These are phyloP conservation scores for Tubiluchus corallicola DNA, from an alignment of 2,888 invertebrate genomes.

Conservation along the genomic window DNA sequence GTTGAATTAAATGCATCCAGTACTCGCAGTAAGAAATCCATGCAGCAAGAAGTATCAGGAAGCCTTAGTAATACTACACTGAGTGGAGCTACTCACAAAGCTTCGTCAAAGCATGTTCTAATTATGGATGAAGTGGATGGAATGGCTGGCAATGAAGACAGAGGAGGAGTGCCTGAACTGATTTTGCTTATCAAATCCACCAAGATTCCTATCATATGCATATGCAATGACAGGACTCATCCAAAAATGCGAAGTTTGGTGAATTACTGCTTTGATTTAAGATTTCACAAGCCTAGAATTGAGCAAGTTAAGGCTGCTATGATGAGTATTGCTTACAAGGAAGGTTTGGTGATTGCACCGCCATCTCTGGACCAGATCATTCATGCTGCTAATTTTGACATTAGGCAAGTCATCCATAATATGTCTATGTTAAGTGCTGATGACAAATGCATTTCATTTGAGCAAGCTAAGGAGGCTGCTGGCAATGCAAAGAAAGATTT, in stretches of 20 bases:
- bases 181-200: constrained; percentile 72
- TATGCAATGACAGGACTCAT: constrained; percentile 87
- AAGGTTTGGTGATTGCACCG: constrained; percentile 55
- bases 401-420: constrained; percentile 71
- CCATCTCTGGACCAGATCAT: constrained; percentile 67
- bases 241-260: constrained; percentile 78
- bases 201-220: constrained; percentile 76
- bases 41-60: constrained; percentile 67
- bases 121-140: constrained; percentile 99
- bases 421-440: constrained; percentile 57
- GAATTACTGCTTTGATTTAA: constrained; percentile 80
- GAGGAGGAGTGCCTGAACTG: constrained; percentile 75
- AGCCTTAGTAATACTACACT: constrained; percentile 4
- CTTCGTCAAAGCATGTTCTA: constrained; percentile 62
- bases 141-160: constrained; percentile 97
- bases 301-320: constrained; percentile 83
- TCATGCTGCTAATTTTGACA: constrained; percentile 68
- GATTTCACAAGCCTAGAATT: constrained; percentile 59
- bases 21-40: constrained; percentile 66
- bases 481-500: constrained; percentile 54
- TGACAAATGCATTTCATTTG: constrained; percentile 35
- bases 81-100: constrained; percentile 5
- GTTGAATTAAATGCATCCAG: constrained; percentile 97
- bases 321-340: constrained; percentile 76
- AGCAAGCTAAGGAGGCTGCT: constrained; percentile 38